phyloP scores from a whole-genome alignment of 2,113 vertebrate species.

The Oceanodroma tethys region DNA sequence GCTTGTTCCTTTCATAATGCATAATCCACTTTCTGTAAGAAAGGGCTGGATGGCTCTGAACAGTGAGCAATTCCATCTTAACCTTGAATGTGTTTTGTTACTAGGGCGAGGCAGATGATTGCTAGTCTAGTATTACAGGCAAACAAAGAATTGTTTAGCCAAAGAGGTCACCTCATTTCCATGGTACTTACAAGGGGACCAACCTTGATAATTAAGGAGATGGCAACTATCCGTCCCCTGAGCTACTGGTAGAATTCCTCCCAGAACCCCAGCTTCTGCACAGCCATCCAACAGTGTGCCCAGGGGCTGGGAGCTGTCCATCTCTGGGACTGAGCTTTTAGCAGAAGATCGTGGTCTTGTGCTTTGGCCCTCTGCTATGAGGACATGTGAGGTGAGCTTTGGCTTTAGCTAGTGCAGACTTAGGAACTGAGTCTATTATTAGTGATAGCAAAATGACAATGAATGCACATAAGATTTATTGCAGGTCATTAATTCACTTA shows the following conservation, averaged over 20 bases:
- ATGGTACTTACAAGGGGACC: not conserved
- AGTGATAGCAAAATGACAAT: not conserved
- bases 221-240: not conserved
- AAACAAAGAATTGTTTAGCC: not conserved
- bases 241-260: not conserved
- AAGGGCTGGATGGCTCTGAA: not conserved
- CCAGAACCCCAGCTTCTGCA: not conserved
- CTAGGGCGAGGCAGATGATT: not conserved
- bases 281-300: fast-evolving
- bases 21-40: not conserved
- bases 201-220: not conserved
- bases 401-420: not conserved
- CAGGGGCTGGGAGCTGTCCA: not conserved
- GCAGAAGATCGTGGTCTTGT: not conserved
- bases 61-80: not conserved
- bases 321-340: not conserved
- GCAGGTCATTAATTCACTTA: not conserved
- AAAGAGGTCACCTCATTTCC: not conserved
- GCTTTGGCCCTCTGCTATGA: not conserved
- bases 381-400: not conserved
- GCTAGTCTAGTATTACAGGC: not conserved
- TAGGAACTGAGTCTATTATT: constrained; percentile 1
- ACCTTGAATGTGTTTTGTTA: not conserved
- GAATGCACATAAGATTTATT: not conserved
- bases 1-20: not conserved